These are phyloP conservation scores for Drosophila kuntzei DNA, from an alignment of 2,888 invertebrate species.

Conservation along the genomic window DNA sequence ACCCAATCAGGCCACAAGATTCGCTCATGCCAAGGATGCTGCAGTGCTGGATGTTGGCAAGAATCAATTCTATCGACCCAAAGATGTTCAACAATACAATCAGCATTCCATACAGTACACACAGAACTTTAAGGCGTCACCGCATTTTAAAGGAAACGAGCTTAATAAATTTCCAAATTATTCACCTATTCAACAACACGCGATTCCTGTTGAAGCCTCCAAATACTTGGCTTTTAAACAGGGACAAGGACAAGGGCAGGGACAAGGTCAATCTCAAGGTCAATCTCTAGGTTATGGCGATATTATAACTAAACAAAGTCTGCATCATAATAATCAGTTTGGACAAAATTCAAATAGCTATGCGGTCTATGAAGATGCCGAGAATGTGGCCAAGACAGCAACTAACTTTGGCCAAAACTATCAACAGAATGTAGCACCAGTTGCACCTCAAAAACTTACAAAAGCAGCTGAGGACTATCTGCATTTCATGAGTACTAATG, in stretches of 20 bases:
- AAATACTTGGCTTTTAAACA: constrained; percentile 20
- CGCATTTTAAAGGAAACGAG: constrained; percentile 77
- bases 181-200: constrained; percentile 64
- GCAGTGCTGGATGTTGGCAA: constrained; percentile 70
- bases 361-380: constrained; percentile 81
- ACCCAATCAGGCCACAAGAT: constrained; percentile 59
- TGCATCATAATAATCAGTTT: constrained; percentile 31
- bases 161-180: constrained; percentile 46
- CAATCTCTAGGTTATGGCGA: constrained; percentile 25
- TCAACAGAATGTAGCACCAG: constrained; percentile 34
- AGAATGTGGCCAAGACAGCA: constrained; percentile 41
- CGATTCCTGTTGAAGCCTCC: constrained; percentile 63
- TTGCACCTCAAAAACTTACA: constrained; percentile 42
- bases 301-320: constrained; percentile 33
- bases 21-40: constrained; percentile 68
- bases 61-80: constrained; percentile 57
- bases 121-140: constrained; percentile 82
- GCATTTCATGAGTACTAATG: constrained; percentile 83
- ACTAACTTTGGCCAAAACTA: constrained; percentile 33
- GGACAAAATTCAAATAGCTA: constrained; percentile 49
- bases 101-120: constrained; percentile 63
- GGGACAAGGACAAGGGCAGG: constrained; percentile 7
- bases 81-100: constrained; percentile 54
- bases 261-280: not conserved
- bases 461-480: constrained; percentile 83